Conservation (phyloP, 2,797 vertebrate species). For the Tapera naevia region DNA sequence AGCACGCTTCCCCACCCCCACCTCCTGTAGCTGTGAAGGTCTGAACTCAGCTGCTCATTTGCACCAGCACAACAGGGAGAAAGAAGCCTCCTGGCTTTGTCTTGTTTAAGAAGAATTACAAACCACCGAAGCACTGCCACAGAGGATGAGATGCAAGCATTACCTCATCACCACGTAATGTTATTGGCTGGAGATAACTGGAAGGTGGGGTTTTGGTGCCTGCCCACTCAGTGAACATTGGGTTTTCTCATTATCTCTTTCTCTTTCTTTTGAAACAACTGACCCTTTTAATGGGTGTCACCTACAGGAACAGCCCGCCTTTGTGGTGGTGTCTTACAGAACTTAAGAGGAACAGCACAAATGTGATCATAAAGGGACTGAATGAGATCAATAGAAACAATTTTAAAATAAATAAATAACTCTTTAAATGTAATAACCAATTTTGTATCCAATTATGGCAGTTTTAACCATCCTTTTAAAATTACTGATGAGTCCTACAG, state of each 20-base stretch:
- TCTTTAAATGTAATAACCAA: not conserved
- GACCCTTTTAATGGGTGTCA: conserved; percentile 37
- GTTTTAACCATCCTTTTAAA: not conserved
- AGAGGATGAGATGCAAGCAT: not conserved
- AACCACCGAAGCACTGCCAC: not conserved
- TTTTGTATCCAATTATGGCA: not conserved
- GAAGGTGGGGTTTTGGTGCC: not conserved
- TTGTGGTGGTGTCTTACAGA: not conserved
- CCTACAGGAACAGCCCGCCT: not conserved
- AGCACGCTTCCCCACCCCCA: not conserved
- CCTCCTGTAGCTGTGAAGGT: not conserved
- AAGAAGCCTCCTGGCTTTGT: not conserved
- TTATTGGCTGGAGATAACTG: conserved; percentile 54
- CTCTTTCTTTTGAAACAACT: conserved; percentile 6
- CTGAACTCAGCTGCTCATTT: not conserved
- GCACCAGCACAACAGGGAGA: not conserved
- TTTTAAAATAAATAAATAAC: not conserved
- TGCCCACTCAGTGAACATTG: not conserved
- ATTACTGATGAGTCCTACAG: not conserved
- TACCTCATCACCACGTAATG: not conserved
- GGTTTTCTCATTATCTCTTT: conserved; percentile 46
- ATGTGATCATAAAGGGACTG: not conserved
- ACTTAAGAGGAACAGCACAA: not conserved
- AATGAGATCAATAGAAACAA: not conserved
- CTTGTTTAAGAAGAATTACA: not conserved